Evolutionary conservation across 2,113 vertebrate genomes (phyloP), one percentile per base, ranked within the genome.

Genomic region (Neolamprologus modestus): DNA sequence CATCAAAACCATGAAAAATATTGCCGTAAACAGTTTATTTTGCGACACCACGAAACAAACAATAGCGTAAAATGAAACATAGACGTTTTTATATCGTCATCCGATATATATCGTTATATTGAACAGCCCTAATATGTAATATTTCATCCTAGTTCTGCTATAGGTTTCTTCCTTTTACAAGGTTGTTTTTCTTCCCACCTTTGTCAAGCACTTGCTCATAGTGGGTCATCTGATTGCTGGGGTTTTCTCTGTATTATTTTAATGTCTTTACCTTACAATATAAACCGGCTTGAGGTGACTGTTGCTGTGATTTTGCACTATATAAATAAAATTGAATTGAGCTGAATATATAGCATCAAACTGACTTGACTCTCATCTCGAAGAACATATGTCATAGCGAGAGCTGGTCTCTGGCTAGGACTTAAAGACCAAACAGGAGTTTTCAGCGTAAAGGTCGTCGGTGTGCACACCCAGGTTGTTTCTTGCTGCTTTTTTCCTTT

Each of bases 51-150:
- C 3, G 1, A 53, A 53, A 4, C 52, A 53, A 21, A 53, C 1
- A 0, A 21, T 53, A 53, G 52, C 5, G 0, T 53, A 2, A 6
- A 53, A 9, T 21, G 19, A 53, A 21, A 21, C 9, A 52, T n/a
- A 4, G n/a, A 54, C 0, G n/a, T 21, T 54, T 54, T 54, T 54
- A 24, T 24, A 55, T 55, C 6, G 0, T 55, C 6, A 54, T 24
- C 1, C n/a, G 4, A 54, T 24, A 54, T 54, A 24, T 54, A 54
- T 54, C 4, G 21, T 55, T 55, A 55, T 55, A 24, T 55, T 12
- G 21, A 55, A 24, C 53, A 55, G 53, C 53, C 21, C 53, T 24
- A 76, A 76, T 28, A 26, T 1, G 6, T 28, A 28, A 59, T 26
- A 76, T 28, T 17, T 76, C 61, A 66, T 12, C 61, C 3, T 66